These are phyloP conservation scores for Dasypus novemcinctus DNA, from an alignment of 2,113 vertebrate genomes.

Conservation along the genomic window DNA sequence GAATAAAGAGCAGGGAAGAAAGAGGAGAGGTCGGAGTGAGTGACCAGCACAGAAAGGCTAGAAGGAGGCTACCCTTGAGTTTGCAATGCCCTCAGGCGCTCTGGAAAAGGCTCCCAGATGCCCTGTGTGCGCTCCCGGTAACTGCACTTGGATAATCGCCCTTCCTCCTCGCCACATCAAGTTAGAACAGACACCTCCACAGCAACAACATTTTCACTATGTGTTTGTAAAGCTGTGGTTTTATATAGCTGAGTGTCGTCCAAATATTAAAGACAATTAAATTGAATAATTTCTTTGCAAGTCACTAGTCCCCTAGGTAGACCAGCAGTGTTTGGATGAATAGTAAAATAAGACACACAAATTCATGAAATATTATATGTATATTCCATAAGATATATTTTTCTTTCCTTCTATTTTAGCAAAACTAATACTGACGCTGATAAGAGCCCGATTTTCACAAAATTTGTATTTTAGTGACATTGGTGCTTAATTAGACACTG, in stretches of 20 bases:
- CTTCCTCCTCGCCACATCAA: not conserved
- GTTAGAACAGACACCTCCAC: not conserved
- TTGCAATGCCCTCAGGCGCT: not conserved
- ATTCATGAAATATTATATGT: not conserved
- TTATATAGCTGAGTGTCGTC: not conserved
- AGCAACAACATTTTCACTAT: not conserved
- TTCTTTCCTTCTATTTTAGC: not conserved
- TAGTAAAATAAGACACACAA: not conserved
- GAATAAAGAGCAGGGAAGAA: not conserved
- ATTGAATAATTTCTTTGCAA: not conserved
- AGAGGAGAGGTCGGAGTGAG: too few species aligned
- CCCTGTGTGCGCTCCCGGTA: not conserved
- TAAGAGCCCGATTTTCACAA: conserved; percentile 24
- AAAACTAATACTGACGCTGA: not conserved
- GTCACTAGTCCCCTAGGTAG: not conserved
- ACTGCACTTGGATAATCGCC: not conserved
- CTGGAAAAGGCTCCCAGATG: not conserved
- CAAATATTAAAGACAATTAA: not conserved
- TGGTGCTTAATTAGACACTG: not conserved
- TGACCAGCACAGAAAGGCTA: too few species aligned
- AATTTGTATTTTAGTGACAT: not conserved
- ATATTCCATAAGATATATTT: conserved; percentile 24
- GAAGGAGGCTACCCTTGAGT: not conserved
- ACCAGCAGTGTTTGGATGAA: not conserved
- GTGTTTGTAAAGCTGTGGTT: not conserved